These are phyloP conservation scores for Amiota minor DNA, from an alignment of 2,888 invertebrate genomes.

Conservation along the genomic window DNA sequence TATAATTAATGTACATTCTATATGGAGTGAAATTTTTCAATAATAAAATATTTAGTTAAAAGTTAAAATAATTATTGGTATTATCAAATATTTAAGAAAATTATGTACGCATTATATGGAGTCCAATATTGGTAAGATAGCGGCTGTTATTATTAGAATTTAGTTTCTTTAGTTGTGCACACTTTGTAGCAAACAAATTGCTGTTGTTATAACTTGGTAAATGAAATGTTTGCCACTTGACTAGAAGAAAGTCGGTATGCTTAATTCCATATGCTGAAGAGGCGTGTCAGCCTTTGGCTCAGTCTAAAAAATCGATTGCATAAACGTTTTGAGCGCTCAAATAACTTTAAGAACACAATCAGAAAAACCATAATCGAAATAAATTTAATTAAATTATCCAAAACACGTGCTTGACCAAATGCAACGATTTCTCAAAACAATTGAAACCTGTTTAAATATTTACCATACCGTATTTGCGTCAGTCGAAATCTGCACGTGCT, in stretches of 20 bases:
- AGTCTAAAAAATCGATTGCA: neutral
- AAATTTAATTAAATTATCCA: slow-evolving; percentile 70
- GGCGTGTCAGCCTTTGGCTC: slow-evolving; percentile 49
- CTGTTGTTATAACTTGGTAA: slow-evolving; percentile 7
- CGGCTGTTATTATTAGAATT: no score
- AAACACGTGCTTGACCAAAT: slow-evolving; percentile 71
- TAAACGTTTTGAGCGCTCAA: slow-evolving; percentile 25
- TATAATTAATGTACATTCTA: no score
- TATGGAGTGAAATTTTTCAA: no score
- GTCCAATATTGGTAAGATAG: no score
- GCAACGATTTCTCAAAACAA: slow-evolving; percentile 66
- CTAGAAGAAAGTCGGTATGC: slow-evolving; percentile 33
- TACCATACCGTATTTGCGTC: slow-evolving; percentile 53
- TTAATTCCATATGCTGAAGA: slow-evolving; percentile 11
- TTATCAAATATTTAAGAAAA: no score
- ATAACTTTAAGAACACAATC: neutral
- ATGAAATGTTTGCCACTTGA: slow-evolving; percentile 62
- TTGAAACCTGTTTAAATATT: slow-evolving; percentile 62
- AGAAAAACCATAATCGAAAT: slow-evolving; percentile 52
- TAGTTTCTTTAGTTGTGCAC: no score
- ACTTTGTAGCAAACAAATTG: no score
- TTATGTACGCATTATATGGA: no score
- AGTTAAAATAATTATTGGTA: no score
- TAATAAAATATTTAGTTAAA: no score
- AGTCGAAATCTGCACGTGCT: neutral